Percentiles rank a stretch among this genome's conserved stretches.
These are phyloP conservation scores for Todus mexicanus DNA, from an alignment of 2,797 vertebrate species.

Conservation along the genomic window DNA sequence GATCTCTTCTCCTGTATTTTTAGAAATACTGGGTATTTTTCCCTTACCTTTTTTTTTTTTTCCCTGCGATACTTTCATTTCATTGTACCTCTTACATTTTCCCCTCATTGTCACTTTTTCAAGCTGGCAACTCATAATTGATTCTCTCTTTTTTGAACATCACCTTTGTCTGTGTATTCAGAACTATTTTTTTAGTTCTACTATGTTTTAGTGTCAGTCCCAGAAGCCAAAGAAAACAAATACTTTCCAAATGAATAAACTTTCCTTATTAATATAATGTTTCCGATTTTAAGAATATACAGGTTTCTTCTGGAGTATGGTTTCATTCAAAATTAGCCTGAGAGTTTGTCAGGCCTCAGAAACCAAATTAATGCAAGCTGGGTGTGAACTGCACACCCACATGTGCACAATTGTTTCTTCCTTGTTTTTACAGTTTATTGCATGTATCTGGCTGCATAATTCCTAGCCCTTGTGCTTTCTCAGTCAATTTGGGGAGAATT, in stretches of 20 bases:
- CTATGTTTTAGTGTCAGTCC: background rate
- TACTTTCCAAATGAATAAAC: background rate
- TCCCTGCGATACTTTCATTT: background rate
- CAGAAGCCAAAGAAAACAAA: background rate
- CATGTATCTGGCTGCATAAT: background rate
- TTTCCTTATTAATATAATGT: background rate
- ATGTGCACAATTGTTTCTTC: background rate
- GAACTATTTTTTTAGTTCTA: background rate
- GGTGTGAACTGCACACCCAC: background rate
- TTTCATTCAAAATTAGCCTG: background rate
- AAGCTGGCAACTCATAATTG: background rate
- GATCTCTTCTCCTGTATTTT: background rate
- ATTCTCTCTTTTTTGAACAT: background rate
- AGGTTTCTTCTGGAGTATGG: background rate
- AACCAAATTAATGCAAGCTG: background rate
- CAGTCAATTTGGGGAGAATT: slow-evolving; percentile 36
- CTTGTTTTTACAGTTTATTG: background rate
- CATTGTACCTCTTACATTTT: background rate
- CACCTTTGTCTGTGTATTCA: background rate
- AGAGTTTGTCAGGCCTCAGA: background rate
- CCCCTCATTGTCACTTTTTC: background rate
- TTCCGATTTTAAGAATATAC: background rate
- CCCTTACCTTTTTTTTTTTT: background rate
- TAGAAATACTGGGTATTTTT: background rate
- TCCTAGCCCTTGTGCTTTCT: slow-evolving; percentile 20